Evolutionary conservation across 2,113 vertebrate genomes (phyloP).

Genomic region (Notothenia coriiceps): DNA sequence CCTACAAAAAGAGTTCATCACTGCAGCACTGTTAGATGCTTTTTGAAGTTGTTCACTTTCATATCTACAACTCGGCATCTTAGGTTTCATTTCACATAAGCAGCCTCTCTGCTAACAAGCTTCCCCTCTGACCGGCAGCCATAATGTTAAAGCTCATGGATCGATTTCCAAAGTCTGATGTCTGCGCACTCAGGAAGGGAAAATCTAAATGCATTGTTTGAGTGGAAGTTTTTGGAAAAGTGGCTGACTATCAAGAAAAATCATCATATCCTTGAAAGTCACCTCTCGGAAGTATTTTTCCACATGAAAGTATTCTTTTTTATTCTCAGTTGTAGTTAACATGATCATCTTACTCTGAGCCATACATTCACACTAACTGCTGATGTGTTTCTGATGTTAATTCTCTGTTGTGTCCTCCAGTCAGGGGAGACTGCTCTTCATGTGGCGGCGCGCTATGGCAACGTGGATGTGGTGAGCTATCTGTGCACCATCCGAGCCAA

Average conservation of each 20-base stretch:
- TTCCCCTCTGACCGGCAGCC: slow-evolving; percentile 14
- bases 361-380: background rate
- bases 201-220: slow-evolving; percentile 13
- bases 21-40: background rate
- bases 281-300: background rate
- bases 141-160: background rate
- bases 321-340: no score
- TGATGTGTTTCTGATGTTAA: background rate
- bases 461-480: slow-evolving; percentile 94
- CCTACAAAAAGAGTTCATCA: no score
- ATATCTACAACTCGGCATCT: background rate
- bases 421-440: slow-evolving; percentile 97
- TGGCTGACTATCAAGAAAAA: background rate
- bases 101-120: slow-evolving; percentile 1
- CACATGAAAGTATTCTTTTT: no score
- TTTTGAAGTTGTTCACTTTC: background rate
- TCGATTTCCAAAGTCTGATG: background rate
- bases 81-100: slow-evolving; percentile 3
- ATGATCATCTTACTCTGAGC: background rate
- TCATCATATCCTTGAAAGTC: background rate
- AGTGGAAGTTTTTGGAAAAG: slow-evolving; percentile 1
- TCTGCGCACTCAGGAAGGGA: background rate
- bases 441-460: slow-evolving; percentile 95
- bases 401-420: slow-evolving; percentile 76
- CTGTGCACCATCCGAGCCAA: slow-evolving; percentile 92